Evolutionary conservation across 2,888 invertebrate species (phyloP).

Genomic region (Meta bourneti): DNA sequence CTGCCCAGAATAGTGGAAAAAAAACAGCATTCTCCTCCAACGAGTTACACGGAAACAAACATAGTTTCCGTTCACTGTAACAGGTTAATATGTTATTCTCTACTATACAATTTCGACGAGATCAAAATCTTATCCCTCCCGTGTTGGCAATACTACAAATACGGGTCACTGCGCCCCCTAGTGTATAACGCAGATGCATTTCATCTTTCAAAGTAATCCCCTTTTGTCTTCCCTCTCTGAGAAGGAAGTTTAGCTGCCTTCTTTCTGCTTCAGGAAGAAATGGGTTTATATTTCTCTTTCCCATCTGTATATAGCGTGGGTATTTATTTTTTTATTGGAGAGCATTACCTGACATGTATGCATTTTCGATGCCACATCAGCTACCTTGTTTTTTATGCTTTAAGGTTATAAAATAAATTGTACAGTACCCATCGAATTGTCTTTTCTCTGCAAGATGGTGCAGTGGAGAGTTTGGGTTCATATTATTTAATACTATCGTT

Average conservation of each 20-base stretch:
- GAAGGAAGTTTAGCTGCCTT: slow-evolving; percentile 7
- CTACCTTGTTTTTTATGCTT: background rate
- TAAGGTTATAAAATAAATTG: background rate
- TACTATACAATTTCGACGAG: slow-evolving; percentile 62
- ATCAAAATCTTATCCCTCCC: slow-evolving; percentile 69
- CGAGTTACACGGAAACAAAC: slow-evolving; percentile 47
- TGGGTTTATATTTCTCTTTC: slow-evolving; percentile 46
- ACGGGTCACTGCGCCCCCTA: slow-evolving; percentile 64
- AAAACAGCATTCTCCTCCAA: slow-evolving; percentile 41
- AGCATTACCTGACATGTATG: background rate
- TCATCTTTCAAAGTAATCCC: slow-evolving; percentile 71
- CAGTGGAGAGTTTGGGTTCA: no score
- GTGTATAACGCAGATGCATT: slow-evolving; percentile 70
- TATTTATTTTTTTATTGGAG: slow-evolving; percentile 15
- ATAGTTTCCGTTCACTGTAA: slow-evolving; percentile 50
- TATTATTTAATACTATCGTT: no score
- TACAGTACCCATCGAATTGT: no score
- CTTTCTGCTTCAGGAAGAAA: slow-evolving; percentile 19
- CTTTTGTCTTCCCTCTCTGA: slow-evolving; percentile 40
- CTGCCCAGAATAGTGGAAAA: slow-evolving; percentile 39
- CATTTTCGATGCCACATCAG: background rate
- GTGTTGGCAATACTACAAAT: slow-evolving; percentile 64
- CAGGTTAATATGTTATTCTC: slow-evolving; percentile 70
- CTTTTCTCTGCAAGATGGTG: no score
- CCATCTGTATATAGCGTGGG: background rate